phyloP scores from a whole-genome alignment of 2,797 vertebrate species.

The Girardinus metallicus region DNA sequence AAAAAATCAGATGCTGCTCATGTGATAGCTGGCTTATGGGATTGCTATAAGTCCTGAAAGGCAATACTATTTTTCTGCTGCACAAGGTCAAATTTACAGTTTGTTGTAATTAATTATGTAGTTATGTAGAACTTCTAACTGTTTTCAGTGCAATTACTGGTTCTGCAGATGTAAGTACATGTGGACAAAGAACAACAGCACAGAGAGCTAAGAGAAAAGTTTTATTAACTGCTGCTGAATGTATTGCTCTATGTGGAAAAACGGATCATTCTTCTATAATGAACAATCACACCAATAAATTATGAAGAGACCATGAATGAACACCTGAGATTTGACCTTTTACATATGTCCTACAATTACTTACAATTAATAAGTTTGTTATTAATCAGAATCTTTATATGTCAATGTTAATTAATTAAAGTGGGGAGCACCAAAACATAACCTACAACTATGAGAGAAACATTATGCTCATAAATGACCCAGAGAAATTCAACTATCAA shows the following conservation, averaged over 20 bases:
- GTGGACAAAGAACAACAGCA: not conserved
- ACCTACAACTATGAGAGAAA: not conserved
- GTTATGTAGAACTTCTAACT: constrained; percentile 1
- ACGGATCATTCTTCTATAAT: not conserved
- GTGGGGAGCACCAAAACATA: not conserved
- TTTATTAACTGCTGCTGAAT: not conserved
- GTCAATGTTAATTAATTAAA: not conserved
- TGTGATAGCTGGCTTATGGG: constrained; percentile 47
- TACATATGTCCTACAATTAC: not conserved
- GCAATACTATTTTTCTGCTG: constrained; percentile 21
- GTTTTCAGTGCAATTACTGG: constrained; percentile 15
- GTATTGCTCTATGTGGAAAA: not conserved
- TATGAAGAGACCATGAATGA: not conserved
- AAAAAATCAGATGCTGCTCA: constrained; percentile 50
- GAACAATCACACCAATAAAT: not conserved
- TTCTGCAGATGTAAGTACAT: constrained; percentile 9
- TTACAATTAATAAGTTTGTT: not conserved
- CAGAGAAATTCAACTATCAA: not conserved
- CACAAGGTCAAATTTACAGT: constrained; percentile 28
- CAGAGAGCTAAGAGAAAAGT: not conserved
- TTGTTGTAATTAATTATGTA: constrained; percentile 28
- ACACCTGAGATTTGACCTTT: not conserved
- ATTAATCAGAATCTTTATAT: not conserved
- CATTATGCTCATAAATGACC: not conserved
- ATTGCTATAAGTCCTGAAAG: constrained; percentile 8